Evolutionary conservation across 2,797 vertebrate species (phyloP), one percentile per base, ranked within the genome.

Genomic region (Sebastes cheni): DNA sequence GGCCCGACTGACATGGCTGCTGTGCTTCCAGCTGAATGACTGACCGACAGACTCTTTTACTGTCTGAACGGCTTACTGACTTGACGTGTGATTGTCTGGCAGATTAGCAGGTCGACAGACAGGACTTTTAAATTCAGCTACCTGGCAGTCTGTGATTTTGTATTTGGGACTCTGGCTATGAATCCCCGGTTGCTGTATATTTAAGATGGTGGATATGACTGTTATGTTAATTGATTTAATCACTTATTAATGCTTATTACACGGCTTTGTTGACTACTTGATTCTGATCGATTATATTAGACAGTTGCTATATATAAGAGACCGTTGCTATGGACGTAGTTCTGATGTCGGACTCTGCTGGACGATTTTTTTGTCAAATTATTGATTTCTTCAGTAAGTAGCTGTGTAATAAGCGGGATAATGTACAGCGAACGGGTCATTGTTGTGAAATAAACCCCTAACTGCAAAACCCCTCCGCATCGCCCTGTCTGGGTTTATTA

Each of bases 31-130:
- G 67, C 61, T 71, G 67, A 65, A 60, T 55, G 74, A 50, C 70
- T 54, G 56, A 62, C 27, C 22, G 56, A 39, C 50, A 3, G n/a
- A 22, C 34, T 72, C 27, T 56, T 73, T 70, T 7, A 58, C 60
- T 62, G 69, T 68, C 66, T 60, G 25, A 64, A 66, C 0, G 25
- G 29, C 16, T 73, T 4, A 72, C 36, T 60, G 52, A 27, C 32
- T 42, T 60, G 71, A 39, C n/a, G 18, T 75, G 36, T 29, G 32
- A 56, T 9, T 67, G 65, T 81, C 55, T 73, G 54, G 18, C 18
- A 60, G 72, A 65, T 72, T 67, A 67, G n/a, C 71, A n/a, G 22
- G 23, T 70, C 9, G 1, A 75, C 83, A 74, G 32, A 70, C 79
- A 73, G 30, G 36, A 14, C 27, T 62, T 60, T 73, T 23, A 59